Base-by-base conservation (phyloP, 2,888 invertebrate species). In the Gortyna flavago region DNA sequence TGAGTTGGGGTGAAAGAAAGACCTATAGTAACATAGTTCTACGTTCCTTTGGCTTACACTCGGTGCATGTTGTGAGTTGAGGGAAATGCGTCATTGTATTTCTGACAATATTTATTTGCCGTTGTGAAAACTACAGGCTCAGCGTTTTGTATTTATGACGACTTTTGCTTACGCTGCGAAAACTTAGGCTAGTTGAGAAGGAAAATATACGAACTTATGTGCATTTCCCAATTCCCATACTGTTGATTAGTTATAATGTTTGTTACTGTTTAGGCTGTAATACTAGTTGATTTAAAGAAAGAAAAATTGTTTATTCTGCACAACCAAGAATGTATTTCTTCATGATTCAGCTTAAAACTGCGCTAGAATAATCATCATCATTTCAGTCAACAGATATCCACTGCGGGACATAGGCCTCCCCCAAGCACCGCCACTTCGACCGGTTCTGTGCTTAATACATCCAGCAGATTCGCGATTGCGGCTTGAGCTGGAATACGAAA, bases 61-160 rank as follows among this genome's bases (percentile, higher is more conserved):
- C 41, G n/a, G 2, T 44, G 68, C 81, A 67, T 75, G 67, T 75
- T 70, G 32, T 21, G 67, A 76, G 70, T 62, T 57, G 65, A 82
- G 70, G 82, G 72, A 79, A 74, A 73, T 65, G 35, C 72, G 64
- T 73, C 74, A 77, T 84, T 81, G 77, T 81, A 29, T 59, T 35
- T 29, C 74, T 74, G 77, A 81, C 65, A 85, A 74, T 77, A 85
- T 81, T 77, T 81, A 75, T 81, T 77, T 71, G 51, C 25, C n/a
- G 18, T 38, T 66, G 35, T 16, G 21, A 70, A 78, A 72, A 44
- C 29, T 67, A 41, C 18, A 66, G 62, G 32, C 21, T 72, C n/a
- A 29, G 69, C 25, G 61, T 54, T 57, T 67, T 64, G 41, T n/a
- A 41, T 72, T 69, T 41, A n/a, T 62, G 41, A 29, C 9, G 16